Evolutionary conservation across 2,888 invertebrate genomes (phyloP), one percentile per base, ranked within the genome.

Genomic region (Synanthedon andrenaeformis): DNA sequence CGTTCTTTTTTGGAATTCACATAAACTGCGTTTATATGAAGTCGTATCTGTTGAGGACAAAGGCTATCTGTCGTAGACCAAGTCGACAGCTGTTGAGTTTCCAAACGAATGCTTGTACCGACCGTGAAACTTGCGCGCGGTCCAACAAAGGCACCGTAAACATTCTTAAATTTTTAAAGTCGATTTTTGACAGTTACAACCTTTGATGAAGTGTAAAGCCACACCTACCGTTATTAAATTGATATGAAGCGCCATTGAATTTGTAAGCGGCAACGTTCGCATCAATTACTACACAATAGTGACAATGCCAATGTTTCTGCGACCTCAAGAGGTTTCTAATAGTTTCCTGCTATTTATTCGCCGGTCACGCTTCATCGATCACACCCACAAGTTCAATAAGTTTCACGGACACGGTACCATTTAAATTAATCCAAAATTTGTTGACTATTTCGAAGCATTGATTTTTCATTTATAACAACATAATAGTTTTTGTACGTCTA

Each of bases 11-110:
- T 76, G 74, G 72, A 78, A 78, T 83, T 79, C 86, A 76, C 79
- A 83, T 83, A 86, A 85, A 86, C 78, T 83, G 78, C 82, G 74
- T 83, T 86, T 84, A 84, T 86, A 85, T 87, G 82, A 85, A 86
- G 84, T 86, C 82, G 83, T 84, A 80, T 79, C 74, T 72, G 60
- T 64, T 49, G 66, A 66, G 76, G 76, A 86, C 85, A 87, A 86
- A 77, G 72, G 73, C 66, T 69, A 63, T 65, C 72, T 76, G 78
- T 78, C 79, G 72, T 66, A 67, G 79, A 74, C 79, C 79, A 67
- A 82, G 71, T 66, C 77, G 85, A 80, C 87, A 87, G 87, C 87
- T 87, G 86, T 81, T 71, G 62, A 70, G 69, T 74, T 76, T 72
- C 68, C 70, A 61, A 74, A 67, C 75, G 66, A 72, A 62, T 67